Evolutionary conservation across 1,140 invertebrate genomes (phyloP).

Genomic region (Amyelois transitella): DNA sequence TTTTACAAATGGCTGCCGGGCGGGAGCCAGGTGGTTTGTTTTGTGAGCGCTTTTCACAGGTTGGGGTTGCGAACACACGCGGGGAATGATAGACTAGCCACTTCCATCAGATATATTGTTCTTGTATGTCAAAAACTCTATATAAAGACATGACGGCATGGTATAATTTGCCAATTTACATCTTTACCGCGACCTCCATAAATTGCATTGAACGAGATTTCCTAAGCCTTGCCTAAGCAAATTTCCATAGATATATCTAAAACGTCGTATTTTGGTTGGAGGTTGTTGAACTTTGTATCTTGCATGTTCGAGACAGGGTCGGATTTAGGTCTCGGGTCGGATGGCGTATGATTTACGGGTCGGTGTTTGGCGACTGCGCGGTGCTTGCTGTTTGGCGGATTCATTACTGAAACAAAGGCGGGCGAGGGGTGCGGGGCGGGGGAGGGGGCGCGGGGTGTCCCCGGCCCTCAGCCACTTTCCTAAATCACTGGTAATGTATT

Average conservation of each 20-base stretch:
- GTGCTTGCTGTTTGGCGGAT: conserved; percentile 68
- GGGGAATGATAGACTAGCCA: not conserved
- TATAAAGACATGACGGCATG: conserved; percentile 23
- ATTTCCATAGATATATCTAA: conserved; percentile 16
- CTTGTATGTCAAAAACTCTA: not conserved
- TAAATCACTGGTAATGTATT: conserved; percentile 66
- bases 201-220: conserved; percentile 62
- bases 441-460: conserved; percentile 14
- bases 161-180: conserved; percentile 39
- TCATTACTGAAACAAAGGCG: conserved; percentile 69
- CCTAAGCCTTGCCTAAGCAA: conserved; percentile 58
- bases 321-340: not conserved
- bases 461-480: conserved; percentile 57
- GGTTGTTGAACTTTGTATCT: not conserved
- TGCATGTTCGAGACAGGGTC: not conserved
- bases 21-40: conserved; percentile 49
- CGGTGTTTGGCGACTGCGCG: conserved; percentile 52
- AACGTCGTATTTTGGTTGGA: conserved; percentile 14
- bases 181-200: conserved; percentile 47
- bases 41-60: conserved; percentile 40
- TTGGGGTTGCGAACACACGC: conserved; percentile 24
- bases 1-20: conserved; percentile 71
- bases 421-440: conserved; percentile 16
- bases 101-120: not conserved
- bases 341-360: conserved; percentile 45